These are phyloP conservation scores for Columba guinea DNA, from an alignment of 2,797 vertebrate species.

Conservation along the genomic window DNA sequence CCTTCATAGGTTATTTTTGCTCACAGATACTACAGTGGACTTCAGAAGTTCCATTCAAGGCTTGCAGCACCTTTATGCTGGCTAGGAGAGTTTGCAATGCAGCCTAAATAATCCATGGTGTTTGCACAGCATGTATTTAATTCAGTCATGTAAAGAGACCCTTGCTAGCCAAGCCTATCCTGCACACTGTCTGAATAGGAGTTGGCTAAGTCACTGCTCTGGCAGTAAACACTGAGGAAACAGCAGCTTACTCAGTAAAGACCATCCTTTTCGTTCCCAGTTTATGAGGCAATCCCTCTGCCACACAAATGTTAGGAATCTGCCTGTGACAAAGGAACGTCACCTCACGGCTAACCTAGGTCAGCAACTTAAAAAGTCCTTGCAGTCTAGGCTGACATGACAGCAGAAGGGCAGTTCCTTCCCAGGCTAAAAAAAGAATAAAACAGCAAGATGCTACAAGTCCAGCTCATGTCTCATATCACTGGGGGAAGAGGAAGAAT, in stretches of 20 bases:
- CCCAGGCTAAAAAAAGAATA: neutral
- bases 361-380: neutral
- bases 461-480: neutral
- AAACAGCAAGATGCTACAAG: neutral
- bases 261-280: neutral
- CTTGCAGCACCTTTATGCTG: neutral
- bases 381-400: neutral
- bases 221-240: neutral
- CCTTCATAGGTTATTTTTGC: neutral
- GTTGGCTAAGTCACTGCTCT: neutral
- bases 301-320: neutral
- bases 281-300: neutral
- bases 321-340: neutral
- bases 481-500: neutral
- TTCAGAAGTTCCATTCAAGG: neutral
- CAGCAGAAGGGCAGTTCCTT: neutral
- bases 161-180: neutral
- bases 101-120: neutral
- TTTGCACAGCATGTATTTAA: rapidly evolving
- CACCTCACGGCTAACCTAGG: neutral
- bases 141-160: neutral
- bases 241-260: neutral
- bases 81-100: neutral
- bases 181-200: neutral
- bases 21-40: neutral